A percentile compares a stretch with the other conserved stretches of the same genome.
Evolutionary conservation across 2,113 vertebrate species (phyloP).

Genomic region (Theristicus caerulescens): DNA sequence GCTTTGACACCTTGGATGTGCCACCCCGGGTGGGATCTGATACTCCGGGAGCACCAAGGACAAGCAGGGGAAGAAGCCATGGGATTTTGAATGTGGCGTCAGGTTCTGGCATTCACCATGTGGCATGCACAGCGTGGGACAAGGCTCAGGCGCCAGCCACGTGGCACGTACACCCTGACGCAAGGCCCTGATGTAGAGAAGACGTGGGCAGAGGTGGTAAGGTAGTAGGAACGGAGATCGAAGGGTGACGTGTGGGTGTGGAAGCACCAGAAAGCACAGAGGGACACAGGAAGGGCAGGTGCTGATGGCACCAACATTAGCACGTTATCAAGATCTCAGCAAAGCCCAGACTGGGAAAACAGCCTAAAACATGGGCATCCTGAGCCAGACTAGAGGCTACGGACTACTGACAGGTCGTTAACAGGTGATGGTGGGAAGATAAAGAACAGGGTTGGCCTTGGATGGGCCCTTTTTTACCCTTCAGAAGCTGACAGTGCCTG

Average conservation of each 20-base stretch:
- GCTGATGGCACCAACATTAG: background rate
- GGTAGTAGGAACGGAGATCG: fast-evolving
- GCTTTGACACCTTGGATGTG: background rate
- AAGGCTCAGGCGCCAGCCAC: background rate
- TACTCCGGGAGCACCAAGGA: background rate
- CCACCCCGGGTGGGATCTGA: background rate
- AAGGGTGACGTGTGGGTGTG: no score
- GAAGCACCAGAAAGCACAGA: background rate
- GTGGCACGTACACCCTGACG: fast-evolving
- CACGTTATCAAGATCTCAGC: background rate
- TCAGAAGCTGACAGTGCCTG: background rate
- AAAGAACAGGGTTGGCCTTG: background rate
- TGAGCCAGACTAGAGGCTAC: background rate
- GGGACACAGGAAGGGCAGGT: background rate
- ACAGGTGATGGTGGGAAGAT: background rate
- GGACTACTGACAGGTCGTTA: background rate
- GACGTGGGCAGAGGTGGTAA: background rate
- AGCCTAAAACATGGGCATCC: background rate
- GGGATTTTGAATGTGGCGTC: background rate
- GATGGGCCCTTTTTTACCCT: background rate
- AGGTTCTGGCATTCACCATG: background rate
- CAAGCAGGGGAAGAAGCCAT: background rate
- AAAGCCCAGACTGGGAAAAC: background rate
- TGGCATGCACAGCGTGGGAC: fast-evolving
- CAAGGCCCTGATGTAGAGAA: fast-evolving